Evolutionary conservation across 2,888 invertebrate species (phyloP).

Genomic region (Orthosia gracilis): DNA sequence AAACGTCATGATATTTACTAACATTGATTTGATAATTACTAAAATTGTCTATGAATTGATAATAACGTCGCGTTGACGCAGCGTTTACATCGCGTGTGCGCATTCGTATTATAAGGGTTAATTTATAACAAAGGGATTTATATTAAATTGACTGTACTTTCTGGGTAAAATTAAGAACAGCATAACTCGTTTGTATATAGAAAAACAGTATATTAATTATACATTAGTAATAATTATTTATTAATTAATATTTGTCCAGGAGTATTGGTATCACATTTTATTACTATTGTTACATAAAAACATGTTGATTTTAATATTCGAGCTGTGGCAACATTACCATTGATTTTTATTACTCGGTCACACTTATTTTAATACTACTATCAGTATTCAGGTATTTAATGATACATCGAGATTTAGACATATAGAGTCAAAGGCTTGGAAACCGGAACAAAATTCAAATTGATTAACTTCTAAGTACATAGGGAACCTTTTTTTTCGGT

Average conservation of each 20-base stretch:
- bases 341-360: background rate
- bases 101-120: too few relatives aligned
- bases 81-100: background rate
- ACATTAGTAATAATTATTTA: conserved; percentile 34
- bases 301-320: conserved; percentile 8
- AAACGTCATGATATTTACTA: background rate
- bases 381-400: background rate
- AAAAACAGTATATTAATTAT: conserved; percentile 45
- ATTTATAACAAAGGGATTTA: too few relatives aligned
- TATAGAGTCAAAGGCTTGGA: background rate
- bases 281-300: background rate
- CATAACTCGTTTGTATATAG: conserved; percentile 27
- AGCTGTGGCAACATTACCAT: conserved; percentile 9
- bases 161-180: conserved; percentile 48
- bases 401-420: background rate
- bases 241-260: conserved; percentile 22
- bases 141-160: conserved; percentile 21
- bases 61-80: too few relatives aligned
- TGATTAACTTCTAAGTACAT: too few relatives aligned
- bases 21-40: conserved; percentile 15
- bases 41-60: background rate
- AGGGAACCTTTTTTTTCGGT: too few relatives aligned
- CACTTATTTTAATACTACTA: background rate
- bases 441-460: too few relatives aligned
- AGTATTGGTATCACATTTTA: conserved; percentile 47